Base-by-base conservation (phyloP, 2,797 vertebrate species). In the Lindbergichthys nudifrons region DNA sequence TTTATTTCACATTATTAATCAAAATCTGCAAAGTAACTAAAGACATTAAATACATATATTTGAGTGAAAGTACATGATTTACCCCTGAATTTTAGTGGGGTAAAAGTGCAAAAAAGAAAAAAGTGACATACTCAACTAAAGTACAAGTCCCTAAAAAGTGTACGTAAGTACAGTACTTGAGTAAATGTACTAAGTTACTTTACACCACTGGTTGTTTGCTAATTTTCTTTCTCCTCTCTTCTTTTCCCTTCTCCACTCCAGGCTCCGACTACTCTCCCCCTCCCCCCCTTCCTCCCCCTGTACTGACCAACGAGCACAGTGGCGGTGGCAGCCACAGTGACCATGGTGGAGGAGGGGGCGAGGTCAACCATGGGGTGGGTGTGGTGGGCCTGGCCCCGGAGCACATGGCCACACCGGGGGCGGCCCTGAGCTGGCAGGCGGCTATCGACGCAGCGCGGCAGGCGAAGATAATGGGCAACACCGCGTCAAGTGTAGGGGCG, bases 391-490 rank as follows among this genome's bases (percentile, higher is more conserved):
- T 99, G 36, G 98, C 97, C 50, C 96, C 97, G 0, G 98, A 99
- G 94, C 98, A 99, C 88, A 97, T 98, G 84, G 93, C 98, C 77
- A 97, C 95, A 0, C 96, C 97, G 0, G 97, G 97, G 66, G 97
- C 97, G 0, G 97, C 97, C 52, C 94, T 99, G 74, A 98, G 96
- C 90, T 99, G 98, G 98, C 98, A 99, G 89, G 97, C 98, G 2
- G 98, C 98, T 8, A 99, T 99, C 0, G 97, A 99, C 1, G 98
- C 98, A 0, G 98, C 98, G 18, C 93, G 98, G 78, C 97, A 99
- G 82, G 98, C 98, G 61, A 99, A 99, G 93, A 93, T 97, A 85
- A 99, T 99, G 97, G 97, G 97, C 79, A 97, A 95, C 14, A 90
- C 92, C 0, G 82, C 83, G 0, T 73, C 90, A 3, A 81, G 87